Conservation (phyloP, 2,113 vertebrate genomes). For the Anoura caudifer region DNA sequence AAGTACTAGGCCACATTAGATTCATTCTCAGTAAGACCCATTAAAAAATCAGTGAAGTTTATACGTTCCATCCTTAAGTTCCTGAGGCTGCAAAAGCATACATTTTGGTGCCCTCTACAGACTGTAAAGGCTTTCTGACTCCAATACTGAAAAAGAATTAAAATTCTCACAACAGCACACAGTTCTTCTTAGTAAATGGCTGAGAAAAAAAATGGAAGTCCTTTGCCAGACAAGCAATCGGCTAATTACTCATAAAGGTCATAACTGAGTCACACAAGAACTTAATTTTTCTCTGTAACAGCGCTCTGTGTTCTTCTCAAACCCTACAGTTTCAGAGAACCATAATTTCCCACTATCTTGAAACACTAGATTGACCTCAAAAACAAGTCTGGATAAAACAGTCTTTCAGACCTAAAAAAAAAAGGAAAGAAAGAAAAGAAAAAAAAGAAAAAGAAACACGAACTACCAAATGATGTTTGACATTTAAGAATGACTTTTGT, state of each 20-base stretch:
- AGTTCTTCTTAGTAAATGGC: slow-evolving; percentile 49
- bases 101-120: background rate
- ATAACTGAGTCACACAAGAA: background rate
- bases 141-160: background rate
- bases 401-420: slow-evolving; percentile 18
- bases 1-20: background rate
- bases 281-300: slow-evolving; percentile 42
- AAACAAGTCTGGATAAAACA: slow-evolving; percentile 44
- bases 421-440: background rate
- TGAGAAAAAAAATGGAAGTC: slow-evolving; percentile 51
- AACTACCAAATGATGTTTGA: slow-evolving; percentile 54
- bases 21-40: background rate
- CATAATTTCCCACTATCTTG: slow-evolving; percentile 40
- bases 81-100: slow-evolving; percentile 2
- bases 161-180: slow-evolving; percentile 26
- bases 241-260: slow-evolving; percentile 54
- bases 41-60: background rate
- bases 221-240: slow-evolving; percentile 24
- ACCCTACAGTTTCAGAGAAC: slow-evolving; percentile 19
- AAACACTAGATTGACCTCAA: slow-evolving; percentile 27
- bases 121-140: background rate
- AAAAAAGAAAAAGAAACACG: background rate
- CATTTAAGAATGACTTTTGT: slow-evolving; percentile 69
- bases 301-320: slow-evolving; percentile 43
- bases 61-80: background rate